Percentiles rank a stretch among this genome's conserved stretches.
phyloP scores from a whole-genome alignment of 2,888 invertebrate species.

The Cyaniris semiargus region DNA sequence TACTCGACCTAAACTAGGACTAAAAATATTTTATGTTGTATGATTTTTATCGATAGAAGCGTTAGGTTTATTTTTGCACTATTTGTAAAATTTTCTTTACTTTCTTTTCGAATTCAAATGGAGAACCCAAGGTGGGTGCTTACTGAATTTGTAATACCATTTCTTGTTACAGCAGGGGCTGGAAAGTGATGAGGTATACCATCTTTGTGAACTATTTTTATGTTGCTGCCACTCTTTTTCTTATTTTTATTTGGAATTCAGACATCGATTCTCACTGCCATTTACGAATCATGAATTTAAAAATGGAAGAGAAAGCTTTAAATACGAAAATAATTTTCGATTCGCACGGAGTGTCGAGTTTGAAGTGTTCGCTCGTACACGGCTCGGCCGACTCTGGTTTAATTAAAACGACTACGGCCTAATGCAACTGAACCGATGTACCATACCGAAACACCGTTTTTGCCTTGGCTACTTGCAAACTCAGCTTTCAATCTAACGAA shows the following conservation, averaged over 20 bases:
- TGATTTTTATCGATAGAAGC: constrained; percentile 37
- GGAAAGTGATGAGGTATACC: constrained; percentile 94
- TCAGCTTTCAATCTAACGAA: constrained; percentile 26
- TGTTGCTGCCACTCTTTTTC: constrained; percentile 79
- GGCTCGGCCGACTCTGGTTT: constrained; percentile 55
- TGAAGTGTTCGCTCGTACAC: constrained; percentile 64
- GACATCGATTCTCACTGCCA: constrained; percentile 75
- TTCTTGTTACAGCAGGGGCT: constrained; percentile 92
- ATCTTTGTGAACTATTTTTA: constrained; percentile 80
- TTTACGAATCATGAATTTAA: constrained; percentile 73
- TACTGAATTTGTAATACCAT: constrained; percentile 80
- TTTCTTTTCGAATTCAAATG: constrained; percentile 52
- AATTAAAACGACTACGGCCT: constrained; percentile 40
- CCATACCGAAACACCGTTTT: constrained; percentile 32
- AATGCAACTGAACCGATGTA: constrained; percentile 36
- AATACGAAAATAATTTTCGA: constrained; percentile 69
- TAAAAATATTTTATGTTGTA: constrained; percentile 42
- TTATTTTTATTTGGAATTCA: constrained; percentile 74
- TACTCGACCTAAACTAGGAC: background rate
- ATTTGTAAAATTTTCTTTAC: constrained; percentile 38
- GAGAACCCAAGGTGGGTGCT: constrained; percentile 78
- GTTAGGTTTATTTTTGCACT: constrained; percentile 36
- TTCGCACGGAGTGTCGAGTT: constrained; percentile 60
- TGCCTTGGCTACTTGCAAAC: constrained; percentile 33
- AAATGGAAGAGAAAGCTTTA: constrained; percentile 79